Conservation (phyloP, 1,140 invertebrate species). For the Lordiphosa stackelbergi region DNA sequence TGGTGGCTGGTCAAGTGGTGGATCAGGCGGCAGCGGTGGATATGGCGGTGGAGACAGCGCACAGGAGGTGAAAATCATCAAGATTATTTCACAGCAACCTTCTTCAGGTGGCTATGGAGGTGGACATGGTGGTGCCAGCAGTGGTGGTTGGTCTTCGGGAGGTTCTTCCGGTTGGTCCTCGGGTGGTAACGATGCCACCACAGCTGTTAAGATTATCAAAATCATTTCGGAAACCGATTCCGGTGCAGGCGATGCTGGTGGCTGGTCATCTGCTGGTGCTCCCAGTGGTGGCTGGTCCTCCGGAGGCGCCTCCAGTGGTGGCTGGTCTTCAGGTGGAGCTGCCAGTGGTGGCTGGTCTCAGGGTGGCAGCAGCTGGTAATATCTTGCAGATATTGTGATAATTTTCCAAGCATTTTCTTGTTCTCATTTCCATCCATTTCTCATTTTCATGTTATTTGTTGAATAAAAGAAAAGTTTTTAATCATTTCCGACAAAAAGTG, state of each 20-base stretch:
- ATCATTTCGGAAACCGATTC: constrained; percentile 51
- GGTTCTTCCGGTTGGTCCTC: constrained; percentile 38
- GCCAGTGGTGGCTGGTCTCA: constrained; percentile 26
- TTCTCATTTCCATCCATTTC: constrained; percentile 19
- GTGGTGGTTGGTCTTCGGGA: constrained; percentile 30
- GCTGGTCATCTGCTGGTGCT: constrained; percentile 35
- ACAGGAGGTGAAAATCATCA: constrained; percentile 58
- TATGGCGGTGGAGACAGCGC: constrained; percentile 24
- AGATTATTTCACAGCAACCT: constrained; percentile 51
- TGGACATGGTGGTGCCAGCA: constrained; percentile 27
- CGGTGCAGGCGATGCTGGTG: constrained; percentile 33
- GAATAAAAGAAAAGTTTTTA: constrained; percentile 58
- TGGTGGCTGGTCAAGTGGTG: constrained; percentile 19
- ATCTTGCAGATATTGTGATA: constrained; percentile 39
- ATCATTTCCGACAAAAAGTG: constrained; percentile 44
- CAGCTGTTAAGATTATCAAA: constrained; percentile 62
- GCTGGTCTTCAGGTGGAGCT: constrained; percentile 25
- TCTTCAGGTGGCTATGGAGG: constrained; percentile 44
- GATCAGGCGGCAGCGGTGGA: constrained; percentile 16
- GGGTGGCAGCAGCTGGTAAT: constrained; percentile 49
- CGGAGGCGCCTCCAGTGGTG: constrained; percentile 17
- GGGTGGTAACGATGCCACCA: constrained; percentile 30
- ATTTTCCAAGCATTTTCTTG: constrained; percentile 19
- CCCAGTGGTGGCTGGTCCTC: constrained; percentile 27
- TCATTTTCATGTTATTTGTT: constrained; percentile 34